Base-by-base conservation (phyloP, 1,140 invertebrate genomes). In the Ceratina japonica region DNA sequence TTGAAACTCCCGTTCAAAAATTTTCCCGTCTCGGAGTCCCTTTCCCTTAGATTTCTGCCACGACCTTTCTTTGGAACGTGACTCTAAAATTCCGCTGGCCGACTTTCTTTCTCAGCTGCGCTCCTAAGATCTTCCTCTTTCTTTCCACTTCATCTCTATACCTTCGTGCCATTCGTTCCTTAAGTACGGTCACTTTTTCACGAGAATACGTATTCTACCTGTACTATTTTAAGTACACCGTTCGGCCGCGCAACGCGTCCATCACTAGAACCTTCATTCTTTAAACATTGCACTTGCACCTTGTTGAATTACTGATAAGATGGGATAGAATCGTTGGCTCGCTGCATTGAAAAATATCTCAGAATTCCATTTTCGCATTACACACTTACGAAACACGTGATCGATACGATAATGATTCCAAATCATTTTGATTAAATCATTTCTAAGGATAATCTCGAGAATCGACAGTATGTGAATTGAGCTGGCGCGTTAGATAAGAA, bases 401-500 rank as follows among this genome's bases (percentile, higher is more conserved):
- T 44, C 37, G 37, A 31, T 31, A 31, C 4, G 27, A 31, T 31
- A 31, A 31, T 31, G 27, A 44, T 44, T 44, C 10, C 10, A 7
- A 44, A 44, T 44, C 10, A 44, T 44, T 44, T 10, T 44, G 3
- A 72, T 72, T 49, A 63, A 51, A 22, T 63, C 22, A 27, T 72
- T 78, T 54, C 49, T 56, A 56, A 63, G 7, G 31, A 52, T 44
- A n/a, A 78, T 54, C 49, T 51, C 5, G 16, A 0, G 37, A 66
- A 72, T 78, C 75, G 20, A 64, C 51, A 4, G 20, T 7, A 2
- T 18, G 10, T n/a, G 75, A 59, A 83, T 83, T 73, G 61, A 80
- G 52, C 52, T 68, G 59, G 49, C 71, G 66, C 56, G 82, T 84
- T 80, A 69, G 66, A 61, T 83, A 65, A 73, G 72, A 72, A 72